Evolutionary conservation across 2,797 vertebrate genomes (phyloP).

Genomic region (Bradypodion ventrale): DNA sequence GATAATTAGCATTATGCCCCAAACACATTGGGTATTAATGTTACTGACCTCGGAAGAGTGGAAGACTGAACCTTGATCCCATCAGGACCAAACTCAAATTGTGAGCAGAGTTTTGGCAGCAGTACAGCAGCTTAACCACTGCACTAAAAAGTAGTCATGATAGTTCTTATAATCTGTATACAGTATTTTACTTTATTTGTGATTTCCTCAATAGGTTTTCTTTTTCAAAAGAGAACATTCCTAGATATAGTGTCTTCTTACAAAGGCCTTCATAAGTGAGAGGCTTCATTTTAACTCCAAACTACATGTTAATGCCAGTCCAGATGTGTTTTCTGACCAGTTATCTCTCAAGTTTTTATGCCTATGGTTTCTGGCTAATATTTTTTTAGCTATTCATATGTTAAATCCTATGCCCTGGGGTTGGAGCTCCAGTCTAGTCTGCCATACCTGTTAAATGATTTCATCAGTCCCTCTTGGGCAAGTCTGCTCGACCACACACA

Average conservation of each 20-base stretch:
- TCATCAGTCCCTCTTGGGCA: not conserved
- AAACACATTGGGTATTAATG: too few species aligned
- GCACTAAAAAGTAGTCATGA: too few species aligned
- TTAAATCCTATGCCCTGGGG: not conserved
- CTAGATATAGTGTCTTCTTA: not conserved
- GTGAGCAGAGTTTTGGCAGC: too few species aligned
- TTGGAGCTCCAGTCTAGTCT: not conserved
- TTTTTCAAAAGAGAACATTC: not conserved
- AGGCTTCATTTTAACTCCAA: too few species aligned
- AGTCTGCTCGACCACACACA: not conserved
- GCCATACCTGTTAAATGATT: not conserved
- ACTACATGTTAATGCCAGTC: not conserved
- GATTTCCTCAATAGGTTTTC: not conserved
- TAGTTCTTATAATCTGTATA: not conserved
- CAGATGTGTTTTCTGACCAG: not conserved
- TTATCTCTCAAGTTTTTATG: not conserved
- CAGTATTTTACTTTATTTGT: not conserved
- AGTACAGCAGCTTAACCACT: too few species aligned
- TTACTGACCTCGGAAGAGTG: too few species aligned
- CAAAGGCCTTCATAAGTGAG: too few species aligned
- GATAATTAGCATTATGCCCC: too few species aligned
- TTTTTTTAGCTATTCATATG: not conserved
- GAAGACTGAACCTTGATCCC: too few species aligned
- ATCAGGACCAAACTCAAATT: too few species aligned
- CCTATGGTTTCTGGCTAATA: not conserved